A percentile compares a stretch with the other conserved stretches of the same genome.
Conservation (phyloP, 2,113 vertebrate species). For the Dolichotis patagonum region DNA sequence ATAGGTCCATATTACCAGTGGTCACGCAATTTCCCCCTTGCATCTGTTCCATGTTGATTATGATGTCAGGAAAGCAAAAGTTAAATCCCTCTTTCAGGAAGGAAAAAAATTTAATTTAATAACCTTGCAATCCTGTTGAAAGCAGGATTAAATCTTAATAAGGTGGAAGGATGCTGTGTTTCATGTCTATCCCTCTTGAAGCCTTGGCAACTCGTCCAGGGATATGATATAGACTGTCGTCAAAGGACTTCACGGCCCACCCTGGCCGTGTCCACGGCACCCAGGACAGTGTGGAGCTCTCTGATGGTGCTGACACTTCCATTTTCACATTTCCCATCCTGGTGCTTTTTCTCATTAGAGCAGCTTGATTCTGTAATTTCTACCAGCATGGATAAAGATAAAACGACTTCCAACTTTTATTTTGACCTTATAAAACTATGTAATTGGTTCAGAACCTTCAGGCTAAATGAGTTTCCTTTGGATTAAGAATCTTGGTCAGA, state of each 20-base stretch:
- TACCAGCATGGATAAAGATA: slow-evolving; percentile 70
- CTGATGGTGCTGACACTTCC: slow-evolving; percentile 84
- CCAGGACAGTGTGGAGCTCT: slow-evolving; percentile 25
- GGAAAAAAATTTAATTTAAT: slow-evolving; percentile 80
- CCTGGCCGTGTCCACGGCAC: slow-evolving; percentile 4
- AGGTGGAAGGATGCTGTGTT: slow-evolving; percentile 75
- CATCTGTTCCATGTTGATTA: slow-evolving; percentile 73
- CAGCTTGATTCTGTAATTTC: slow-evolving; percentile 84
- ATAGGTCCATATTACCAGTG: slow-evolving; percentile 65
- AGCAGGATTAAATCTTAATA: slow-evolving; percentile 83
- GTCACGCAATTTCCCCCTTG: slow-evolving; percentile 71
- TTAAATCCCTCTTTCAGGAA: slow-evolving; percentile 73
- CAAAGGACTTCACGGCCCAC: slow-evolving; percentile 71
- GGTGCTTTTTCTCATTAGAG: slow-evolving; percentile 84
- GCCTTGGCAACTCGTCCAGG: slow-evolving; percentile 74
- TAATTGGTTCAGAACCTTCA: slow-evolving; percentile 79
- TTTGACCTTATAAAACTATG: slow-evolving; percentile 77
- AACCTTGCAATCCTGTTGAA: slow-evolving; percentile 73
- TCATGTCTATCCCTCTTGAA: slow-evolving; percentile 80
- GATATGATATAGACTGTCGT: slow-evolving; percentile 69
- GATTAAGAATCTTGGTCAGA: slow-evolving; percentile 54
- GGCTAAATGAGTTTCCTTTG: slow-evolving; percentile 74
- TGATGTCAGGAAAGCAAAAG: slow-evolving; percentile 77
- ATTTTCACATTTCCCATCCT: slow-evolving; percentile 83
- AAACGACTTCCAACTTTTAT: slow-evolving; percentile 78